Evolutionary conservation across 2,797 vertebrate species (phyloP), one percentile per base, ranked within the genome.

Genomic region (Tiaroga cobitis): DNA sequence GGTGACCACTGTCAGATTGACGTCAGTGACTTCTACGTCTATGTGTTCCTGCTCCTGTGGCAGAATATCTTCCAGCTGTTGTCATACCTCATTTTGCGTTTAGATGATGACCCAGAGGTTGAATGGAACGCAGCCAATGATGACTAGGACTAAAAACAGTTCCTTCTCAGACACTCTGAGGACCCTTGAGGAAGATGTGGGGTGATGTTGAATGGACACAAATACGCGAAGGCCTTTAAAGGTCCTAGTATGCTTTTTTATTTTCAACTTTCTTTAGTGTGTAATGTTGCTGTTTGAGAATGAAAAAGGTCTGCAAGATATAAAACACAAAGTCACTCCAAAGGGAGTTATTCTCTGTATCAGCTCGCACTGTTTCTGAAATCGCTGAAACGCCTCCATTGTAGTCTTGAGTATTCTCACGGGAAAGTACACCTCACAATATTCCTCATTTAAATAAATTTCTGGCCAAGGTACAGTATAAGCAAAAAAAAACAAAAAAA

Each of bases 31-130:
- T 95, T 99, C 91, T 97, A 97, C 92, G 91, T 97, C 88, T 97
- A 95, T 87, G 89, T 97, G 76, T 97, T 97, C 85, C 86, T 98
- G 92, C 91, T 97, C 24, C 89, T 98, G 89, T 97, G 97, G 97
- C 98, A 99, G 94, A 97, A 98, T 89, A 94, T 98, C 91, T 97
- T 97, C 91, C 98, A 98, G 93, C 93, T 98, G 16, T 93, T 97
- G 75, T 97, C 97, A 85, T 98, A 97, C 90, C 95, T 98, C 2
- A 84, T 98, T 86, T 93, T 99, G 16, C 96, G 92, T 85, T 93
- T 98, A 84, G 96, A 97, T 8, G 96, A 98, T 1, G 96, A 96
- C 51, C 97, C 97, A 1, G 97, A 96, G 67, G 92, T 99, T 0
- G 97, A 98, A 24, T 97, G 97, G 96, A 94, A 94, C 16, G 96